These are phyloP conservation scores for Pipistrellus kuhlii DNA, from an alignment of 2,797 vertebrate species.

Conservation along the genomic window DNA sequence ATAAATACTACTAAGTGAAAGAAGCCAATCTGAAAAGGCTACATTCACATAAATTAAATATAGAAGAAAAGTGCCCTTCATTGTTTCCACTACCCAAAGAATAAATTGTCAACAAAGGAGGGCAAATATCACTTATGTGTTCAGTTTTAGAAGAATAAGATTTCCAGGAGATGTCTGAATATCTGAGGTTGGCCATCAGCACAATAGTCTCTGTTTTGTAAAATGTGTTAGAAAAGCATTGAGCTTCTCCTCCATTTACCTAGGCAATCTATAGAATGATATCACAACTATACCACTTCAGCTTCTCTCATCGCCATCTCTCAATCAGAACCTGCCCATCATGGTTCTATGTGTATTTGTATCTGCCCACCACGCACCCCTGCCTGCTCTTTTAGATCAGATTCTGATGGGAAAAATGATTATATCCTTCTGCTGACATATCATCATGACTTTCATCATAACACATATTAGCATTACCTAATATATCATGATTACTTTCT, in stretches of 20 bases:
- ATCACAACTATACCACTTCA: not conserved
- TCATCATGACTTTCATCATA: not conserved
- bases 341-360: not conserved
- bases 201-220: not conserved
- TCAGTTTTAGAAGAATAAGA: not conserved
- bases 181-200: not conserved
- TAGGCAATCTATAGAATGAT: not conserved
- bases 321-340: not conserved
- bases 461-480: not conserved
- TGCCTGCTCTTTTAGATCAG: not conserved
- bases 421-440: not conserved
- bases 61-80: not conserved
- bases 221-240: not conserved
- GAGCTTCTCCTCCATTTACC: not conserved
- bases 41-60: not conserved
- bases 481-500: not conserved
- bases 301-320: not conserved
- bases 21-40: not conserved
- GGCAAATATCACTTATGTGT: not conserved
- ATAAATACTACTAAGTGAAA: not conserved
- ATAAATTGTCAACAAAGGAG: not conserved
- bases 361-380: not conserved
- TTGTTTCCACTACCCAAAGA: not conserved
- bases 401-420: not conserved
- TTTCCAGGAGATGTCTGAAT: not conserved